A percentile compares a stretch with the other conserved stretches of the same genome.
These are phyloP conservation scores for Dryobotodes eremita DNA, from an alignment of 2,888 invertebrate species.

Conservation along the genomic window DNA sequence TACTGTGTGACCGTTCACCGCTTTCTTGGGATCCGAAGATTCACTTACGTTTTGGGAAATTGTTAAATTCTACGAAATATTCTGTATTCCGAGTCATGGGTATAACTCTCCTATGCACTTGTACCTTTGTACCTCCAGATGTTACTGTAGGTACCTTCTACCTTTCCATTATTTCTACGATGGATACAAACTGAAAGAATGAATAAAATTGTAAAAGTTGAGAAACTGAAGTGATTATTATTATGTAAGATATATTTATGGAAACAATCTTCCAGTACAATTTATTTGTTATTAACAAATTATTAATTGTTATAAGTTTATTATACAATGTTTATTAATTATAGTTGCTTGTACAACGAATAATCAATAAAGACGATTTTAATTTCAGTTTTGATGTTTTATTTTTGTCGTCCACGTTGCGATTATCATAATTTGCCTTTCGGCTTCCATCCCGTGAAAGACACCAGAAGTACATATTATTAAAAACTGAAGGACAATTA, in stretches of 20 bases:
- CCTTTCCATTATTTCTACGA: conserved; percentile 37
- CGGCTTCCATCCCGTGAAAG: neutral
- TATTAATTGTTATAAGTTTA: conserved; percentile 71
- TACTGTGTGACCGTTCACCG: neutral
- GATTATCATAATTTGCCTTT: neutral
- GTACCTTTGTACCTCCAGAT: neutral
- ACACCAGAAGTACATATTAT: neutral
- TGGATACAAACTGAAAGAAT: neutral
- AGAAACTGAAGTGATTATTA: conserved; percentile 49
- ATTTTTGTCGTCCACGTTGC: neutral
- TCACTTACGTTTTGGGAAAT: neutral
- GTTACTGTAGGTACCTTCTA: too few relatives aligned
- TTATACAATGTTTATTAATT: conserved; percentile 77
- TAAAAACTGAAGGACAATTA: neutral
- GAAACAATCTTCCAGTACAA: conserved; percentile 79
- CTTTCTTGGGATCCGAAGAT: too few relatives aligned
- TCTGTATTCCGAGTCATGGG: neutral
- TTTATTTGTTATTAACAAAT: conserved; percentile 69
- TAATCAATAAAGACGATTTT: conserved; percentile 78
- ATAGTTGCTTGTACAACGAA: conserved; percentile 84
- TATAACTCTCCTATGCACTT: neutral
- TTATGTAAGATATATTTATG: conserved; percentile 61
- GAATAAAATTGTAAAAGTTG: neutral
- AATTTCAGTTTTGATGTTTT: conserved; percentile 54
- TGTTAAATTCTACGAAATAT: neutral